phyloP scores from a whole-genome alignment of 2,888 invertebrate species.

The Petrophora chlorosata region DNA sequence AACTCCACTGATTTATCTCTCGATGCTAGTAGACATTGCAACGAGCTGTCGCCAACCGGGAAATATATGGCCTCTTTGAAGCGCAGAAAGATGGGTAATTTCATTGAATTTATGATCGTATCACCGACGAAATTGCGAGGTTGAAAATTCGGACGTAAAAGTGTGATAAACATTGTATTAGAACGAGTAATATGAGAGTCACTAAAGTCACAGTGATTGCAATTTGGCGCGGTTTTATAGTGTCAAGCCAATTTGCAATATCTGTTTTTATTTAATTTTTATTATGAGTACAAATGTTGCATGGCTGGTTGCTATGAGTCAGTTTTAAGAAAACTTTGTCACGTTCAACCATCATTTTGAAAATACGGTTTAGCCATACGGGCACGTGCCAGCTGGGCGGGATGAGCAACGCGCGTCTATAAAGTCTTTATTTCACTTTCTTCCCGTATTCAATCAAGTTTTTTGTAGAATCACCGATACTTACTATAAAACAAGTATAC shows the following conservation, averaged over 20 bases:
- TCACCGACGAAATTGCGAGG: constrained; percentile 70
- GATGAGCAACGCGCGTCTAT: no score
- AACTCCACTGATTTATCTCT: constrained; percentile 72
- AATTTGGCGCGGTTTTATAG: constrained; percentile 20
- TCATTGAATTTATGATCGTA: constrained; percentile 81
- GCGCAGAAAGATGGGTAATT: constrained; percentile 81
- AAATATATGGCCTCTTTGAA: constrained; percentile 81
- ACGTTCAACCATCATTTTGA: no score
- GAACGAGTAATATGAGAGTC: constrained; percentile 28
- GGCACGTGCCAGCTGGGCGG: no score
- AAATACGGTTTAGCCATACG: no score
- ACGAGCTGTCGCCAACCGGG: constrained; percentile 69
- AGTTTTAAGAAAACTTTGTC: no score
- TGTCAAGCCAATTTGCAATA: constrained; percentile 21
- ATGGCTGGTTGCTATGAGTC: background rate
- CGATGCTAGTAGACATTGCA: constrained; percentile 74
- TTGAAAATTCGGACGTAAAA: constrained; percentile 70
- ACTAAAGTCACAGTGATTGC: constrained; percentile 22
- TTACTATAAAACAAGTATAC: no score
- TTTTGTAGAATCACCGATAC: no score
- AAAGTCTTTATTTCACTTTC: no score
- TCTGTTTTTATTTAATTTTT: no score
- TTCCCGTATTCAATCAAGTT: no score
- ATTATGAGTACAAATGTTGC: no score
- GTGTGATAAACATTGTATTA: constrained; percentile 66